These are phyloP conservation scores for Porphyrio hochstetteri DNA, from an alignment of 2,113 vertebrate species.

Conservation along the genomic window DNA sequence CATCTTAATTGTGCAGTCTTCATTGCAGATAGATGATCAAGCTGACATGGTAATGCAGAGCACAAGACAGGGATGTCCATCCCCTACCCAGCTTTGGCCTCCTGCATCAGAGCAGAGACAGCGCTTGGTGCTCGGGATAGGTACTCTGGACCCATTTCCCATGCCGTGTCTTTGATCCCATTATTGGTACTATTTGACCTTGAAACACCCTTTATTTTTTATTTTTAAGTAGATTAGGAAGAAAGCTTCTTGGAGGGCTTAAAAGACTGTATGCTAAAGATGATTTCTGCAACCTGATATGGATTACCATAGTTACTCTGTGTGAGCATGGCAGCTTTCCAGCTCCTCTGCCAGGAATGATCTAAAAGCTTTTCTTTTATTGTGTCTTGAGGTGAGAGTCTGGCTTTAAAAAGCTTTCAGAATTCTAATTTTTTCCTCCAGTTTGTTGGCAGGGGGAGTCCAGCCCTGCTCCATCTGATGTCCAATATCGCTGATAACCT, in stretches of 20 bases:
- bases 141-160: not conserved
- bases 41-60: not conserved
- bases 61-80: not conserved
- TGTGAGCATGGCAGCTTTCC: slow-evolving; percentile 56
- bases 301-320: slow-evolving; percentile 59
- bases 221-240: slow-evolving; percentile 58
- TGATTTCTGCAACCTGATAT: slow-evolving; percentile 65
- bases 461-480: not conserved
- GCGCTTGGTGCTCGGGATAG: not conserved
- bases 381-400: slow-evolving; percentile 59
- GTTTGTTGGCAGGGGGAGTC: slow-evolving; percentile 31
- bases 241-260: slow-evolving; percentile 57
- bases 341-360: slow-evolving; percentile 63
- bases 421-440: slow-evolving; percentile 60
- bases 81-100: not conserved
- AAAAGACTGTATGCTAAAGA: slow-evolving; percentile 48
- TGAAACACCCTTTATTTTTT: slow-evolving; percentile 38
- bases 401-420: slow-evolving; percentile 60
- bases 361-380: slow-evolving; percentile 71
- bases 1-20: slow-evolving; percentile 27
- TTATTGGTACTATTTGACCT: slow-evolving; percentile 39
- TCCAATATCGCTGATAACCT: slow-evolving; percentile 58
- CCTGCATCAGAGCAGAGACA: not conserved
- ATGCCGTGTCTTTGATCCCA: not conserved
- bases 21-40: not conserved